Base-by-base conservation (phyloP, 2,113 vertebrate genomes). In the Corythoichthys haematopterus region DNA sequence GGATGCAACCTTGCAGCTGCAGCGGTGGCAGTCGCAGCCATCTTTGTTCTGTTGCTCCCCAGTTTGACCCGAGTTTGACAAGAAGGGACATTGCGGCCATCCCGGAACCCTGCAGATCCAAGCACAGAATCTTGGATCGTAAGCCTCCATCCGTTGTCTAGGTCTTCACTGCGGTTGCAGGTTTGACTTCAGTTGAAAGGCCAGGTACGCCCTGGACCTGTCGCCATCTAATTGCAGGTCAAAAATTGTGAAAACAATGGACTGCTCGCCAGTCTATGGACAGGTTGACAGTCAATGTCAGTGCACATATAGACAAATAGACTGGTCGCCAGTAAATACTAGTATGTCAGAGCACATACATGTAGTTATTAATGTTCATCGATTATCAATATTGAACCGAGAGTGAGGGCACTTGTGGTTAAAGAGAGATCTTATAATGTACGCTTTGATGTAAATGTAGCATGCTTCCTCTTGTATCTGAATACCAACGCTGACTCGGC, bases 31-130 rank as follows among this genome's bases (percentile, higher is more conserved):
- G 28, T 87, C 70, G 86, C 82, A 56, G 89, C 86, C 13, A 80
- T 88, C n/a, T 79, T 84, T 35, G 80, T 88, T 81, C 76, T 93
- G 78, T 89, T 93, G 37, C 80, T 91, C 52, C 87, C 90, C 46
- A 80, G 86, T 75, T 86, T 81, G 72, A 77, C 86, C 81, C 90
- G 88, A 93, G 76, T 62, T 20, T 8, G 38, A 75, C 66, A 69
- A 74, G 72, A 86, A 78, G 87, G 64, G 76, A 83, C 80, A 72
- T 78, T 75, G 69, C 33, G n/a, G 76, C 83, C 79, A 72, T 78
- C 77, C 70, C 33, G n/a, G 40, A 45, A 13, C 46, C 40, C 62
- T 56, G 8, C 64, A 38, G 61, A 4, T 13, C 46, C 3, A 13
- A 13, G 46, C 46, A 48, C 2, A 14, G 66, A 47, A 65, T 51